phyloP scores from a whole-genome alignment of 2,113 vertebrate genomes.

The Saguinus midas region DNA sequence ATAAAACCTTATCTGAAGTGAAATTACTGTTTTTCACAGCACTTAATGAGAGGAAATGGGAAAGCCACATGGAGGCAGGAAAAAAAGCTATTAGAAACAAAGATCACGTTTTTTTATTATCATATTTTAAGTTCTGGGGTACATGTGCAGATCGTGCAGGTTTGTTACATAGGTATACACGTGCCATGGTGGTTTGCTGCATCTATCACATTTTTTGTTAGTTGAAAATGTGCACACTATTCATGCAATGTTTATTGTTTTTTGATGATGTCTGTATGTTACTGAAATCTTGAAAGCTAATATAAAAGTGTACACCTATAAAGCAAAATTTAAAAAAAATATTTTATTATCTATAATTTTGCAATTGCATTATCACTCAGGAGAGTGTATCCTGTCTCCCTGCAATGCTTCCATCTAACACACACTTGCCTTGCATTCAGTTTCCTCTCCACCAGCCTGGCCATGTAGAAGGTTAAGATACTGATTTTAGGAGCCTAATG shows the following conservation, averaged over 20 bases:
- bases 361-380: neutral
- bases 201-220: neutral
- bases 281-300: neutral
- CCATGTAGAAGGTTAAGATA: neutral
- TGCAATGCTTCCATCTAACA: neutral
- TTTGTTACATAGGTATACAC: no score
- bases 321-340: neutral
- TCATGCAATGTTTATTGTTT: neutral
- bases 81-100: neutral
- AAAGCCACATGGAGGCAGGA: neutral
- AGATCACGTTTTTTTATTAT: neutral
- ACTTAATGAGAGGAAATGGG: neutral
- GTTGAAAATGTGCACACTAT: neutral
- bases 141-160: no score
- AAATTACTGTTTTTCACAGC: neutral
- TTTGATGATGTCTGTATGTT: neutral
- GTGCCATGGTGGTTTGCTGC: no score
- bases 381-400: neutral
- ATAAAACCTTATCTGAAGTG: neutral
- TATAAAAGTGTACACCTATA: neutral
- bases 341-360: neutral
- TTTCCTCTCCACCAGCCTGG: neutral
- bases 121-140: no score
- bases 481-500: neutral
- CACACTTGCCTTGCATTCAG: neutral